These are phyloP conservation scores for Anoplolepis gracilipes DNA, from an alignment of 1,140 invertebrate species.

Conservation along the genomic window DNA sequence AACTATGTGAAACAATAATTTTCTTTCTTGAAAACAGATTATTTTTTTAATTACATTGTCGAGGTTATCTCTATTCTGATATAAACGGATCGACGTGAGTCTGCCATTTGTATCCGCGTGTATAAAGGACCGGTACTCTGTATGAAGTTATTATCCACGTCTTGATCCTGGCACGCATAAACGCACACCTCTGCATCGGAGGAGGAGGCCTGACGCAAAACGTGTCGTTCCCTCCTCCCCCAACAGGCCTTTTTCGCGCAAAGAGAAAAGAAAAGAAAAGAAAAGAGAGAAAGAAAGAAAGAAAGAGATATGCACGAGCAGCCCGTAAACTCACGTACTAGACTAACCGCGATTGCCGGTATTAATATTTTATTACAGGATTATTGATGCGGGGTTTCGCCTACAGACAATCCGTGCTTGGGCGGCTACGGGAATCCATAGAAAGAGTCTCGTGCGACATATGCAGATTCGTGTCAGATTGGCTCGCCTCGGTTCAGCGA, in stretches of 20 bases:
- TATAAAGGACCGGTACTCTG: slow-evolving; percentile 59
- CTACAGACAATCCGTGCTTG: background rate
- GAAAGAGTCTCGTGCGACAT: slow-evolving; percentile 42
- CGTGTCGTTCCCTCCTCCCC: slow-evolving; percentile 32
- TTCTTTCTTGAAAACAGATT: no score
- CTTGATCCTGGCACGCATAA: slow-evolving; percentile 28
- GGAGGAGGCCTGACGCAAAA: background rate
- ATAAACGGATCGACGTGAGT: slow-evolving; percentile 30
- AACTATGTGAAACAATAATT: no score
- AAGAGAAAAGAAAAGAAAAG: slow-evolving; percentile 21
- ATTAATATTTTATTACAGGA: slow-evolving; percentile 72
- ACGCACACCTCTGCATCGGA: slow-evolving; percentile 8
- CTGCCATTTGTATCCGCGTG: slow-evolving; percentile 38
- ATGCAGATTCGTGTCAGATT: slow-evolving; percentile 23
- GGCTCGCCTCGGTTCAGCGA: slow-evolving; percentile 8
- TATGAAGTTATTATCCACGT: slow-evolving; percentile 74
- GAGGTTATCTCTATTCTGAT: slow-evolving; percentile 1
- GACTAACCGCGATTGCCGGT: slow-evolving; percentile 44
- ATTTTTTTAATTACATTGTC: background rate
- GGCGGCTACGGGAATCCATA: slow-evolving; percentile 37
- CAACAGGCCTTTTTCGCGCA: background rate
- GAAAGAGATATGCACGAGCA: slow-evolving; percentile 25
- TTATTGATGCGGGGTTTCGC: slow-evolving; percentile 66
- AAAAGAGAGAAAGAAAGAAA: background rate
- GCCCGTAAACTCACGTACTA: slow-evolving; percentile 67